A percentile compares a stretch with the other conserved stretches of the same genome.
Evolutionary conservation across 2,888 invertebrate species (phyloP).

Genomic region (Oscheius sp.): DNA sequence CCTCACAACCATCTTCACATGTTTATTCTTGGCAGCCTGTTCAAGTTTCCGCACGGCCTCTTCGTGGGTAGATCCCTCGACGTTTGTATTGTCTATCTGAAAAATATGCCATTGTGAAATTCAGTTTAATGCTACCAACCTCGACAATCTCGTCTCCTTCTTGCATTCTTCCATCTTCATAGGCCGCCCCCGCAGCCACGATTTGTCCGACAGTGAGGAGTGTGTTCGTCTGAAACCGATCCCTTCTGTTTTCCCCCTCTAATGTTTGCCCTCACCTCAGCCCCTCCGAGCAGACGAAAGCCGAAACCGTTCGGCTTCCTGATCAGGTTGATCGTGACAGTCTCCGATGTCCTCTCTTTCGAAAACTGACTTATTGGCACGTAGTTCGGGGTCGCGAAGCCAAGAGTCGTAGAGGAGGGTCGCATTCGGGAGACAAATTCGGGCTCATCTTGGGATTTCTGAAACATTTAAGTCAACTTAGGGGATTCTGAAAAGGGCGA

Average conservation of each 20-base stretch:
- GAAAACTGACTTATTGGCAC: slow-evolving; percentile 68
- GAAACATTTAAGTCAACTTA: neutral
- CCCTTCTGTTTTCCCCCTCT: too few relatives aligned
- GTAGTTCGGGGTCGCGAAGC: slow-evolving; percentile 70
- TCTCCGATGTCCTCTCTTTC: slow-evolving; percentile 75
- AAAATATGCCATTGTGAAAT: slow-evolving; percentile 6
- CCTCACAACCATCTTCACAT: slow-evolving; percentile 85
- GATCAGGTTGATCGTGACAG: slow-evolving; percentile 84
- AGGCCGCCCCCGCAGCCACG: slow-evolving; percentile 93
- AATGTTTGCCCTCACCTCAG: slow-evolving; percentile 81
- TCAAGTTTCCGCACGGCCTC: slow-evolving; percentile 93
- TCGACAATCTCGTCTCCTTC: slow-evolving; percentile 94
- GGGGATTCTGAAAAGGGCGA: neutral
- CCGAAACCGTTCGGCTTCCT: slow-evolving; percentile 95
- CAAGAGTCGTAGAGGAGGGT: slow-evolving; percentile 64
- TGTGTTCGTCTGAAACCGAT: slow-evolving; percentile 53
- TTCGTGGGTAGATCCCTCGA: slow-evolving; percentile 85
- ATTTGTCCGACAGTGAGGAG: slow-evolving; percentile 93
- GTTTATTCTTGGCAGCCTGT: slow-evolving; percentile 86
- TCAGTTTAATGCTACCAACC: neutral
- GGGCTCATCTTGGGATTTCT: slow-evolving; percentile 20
- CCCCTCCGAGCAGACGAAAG: slow-evolving; percentile 96
- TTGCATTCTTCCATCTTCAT: slow-evolving; percentile 87
- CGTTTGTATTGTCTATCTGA: slow-evolving; percentile 84
- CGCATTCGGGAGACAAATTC: slow-evolving; percentile 50